phyloP scores from a whole-genome alignment of 1,140 invertebrate genomes.

The Delia radicum region DNA sequence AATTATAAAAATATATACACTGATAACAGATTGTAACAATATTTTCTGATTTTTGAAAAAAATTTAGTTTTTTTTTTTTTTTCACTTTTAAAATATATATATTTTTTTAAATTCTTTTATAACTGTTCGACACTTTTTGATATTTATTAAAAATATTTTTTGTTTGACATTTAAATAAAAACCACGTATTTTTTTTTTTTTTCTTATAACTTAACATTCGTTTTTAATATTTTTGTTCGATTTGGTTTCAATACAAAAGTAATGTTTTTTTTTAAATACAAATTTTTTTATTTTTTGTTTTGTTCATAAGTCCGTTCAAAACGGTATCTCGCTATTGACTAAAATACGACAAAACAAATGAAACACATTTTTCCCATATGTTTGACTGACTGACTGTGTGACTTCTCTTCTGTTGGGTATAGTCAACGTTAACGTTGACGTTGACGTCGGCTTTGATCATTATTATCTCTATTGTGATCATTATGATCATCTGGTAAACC shows the following conservation, averaged over 20 bases:
- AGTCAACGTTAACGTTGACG: background rate
- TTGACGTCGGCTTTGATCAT: background rate
- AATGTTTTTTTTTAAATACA: background rate
- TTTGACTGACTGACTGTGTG: slow-evolving; percentile 23
- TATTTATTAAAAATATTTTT: background rate
- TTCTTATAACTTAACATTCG: background rate
- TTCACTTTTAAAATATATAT: background rate
- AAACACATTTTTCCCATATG: slow-evolving; percentile 27
- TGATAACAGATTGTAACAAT: background rate
- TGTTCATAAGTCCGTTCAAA: slow-evolving; percentile 25
- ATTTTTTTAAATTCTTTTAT: background rate
- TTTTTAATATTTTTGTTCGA: slow-evolving; percentile 15
- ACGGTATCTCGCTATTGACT: slow-evolving; percentile 32
- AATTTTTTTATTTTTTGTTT: slow-evolving; percentile 25
- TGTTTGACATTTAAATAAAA: background rate
- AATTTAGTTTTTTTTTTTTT: background rate
- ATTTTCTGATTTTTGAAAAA: background rate
- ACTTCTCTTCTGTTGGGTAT: background rate
- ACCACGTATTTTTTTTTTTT: background rate
- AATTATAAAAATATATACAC: background rate
- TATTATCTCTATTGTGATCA: too few relatives aligned
- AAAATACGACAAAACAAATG: slow-evolving; percentile 27
- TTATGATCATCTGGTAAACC: background rate
- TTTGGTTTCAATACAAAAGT: slow-evolving; percentile 12
- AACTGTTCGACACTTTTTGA: background rate